Conservation (phyloP, 2,888 invertebrate species). For the Xestoiulus laeticollis region DNA sequence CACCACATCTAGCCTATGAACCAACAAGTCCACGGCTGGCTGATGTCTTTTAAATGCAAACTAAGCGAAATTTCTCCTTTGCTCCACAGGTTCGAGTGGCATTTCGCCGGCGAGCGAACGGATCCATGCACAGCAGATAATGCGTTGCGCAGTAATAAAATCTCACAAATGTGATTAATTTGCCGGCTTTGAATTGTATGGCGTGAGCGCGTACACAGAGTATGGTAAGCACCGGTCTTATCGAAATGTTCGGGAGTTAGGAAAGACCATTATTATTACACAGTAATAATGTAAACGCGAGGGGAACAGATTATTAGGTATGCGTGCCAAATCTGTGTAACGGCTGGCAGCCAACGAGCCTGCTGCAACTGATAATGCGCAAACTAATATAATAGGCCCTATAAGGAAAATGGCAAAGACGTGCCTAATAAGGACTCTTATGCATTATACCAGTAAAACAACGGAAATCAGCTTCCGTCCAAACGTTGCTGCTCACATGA, state of each 20-base stretch:
- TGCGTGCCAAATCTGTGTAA: slow-evolving; percentile 19
- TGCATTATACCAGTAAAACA: not conserved
- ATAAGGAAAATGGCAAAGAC: slow-evolving; percentile 20
- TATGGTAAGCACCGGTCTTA: slow-evolving; percentile 11
- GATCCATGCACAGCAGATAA: not conserved
- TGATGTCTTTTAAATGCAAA: slow-evolving; percentile 1
- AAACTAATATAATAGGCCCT: slow-evolving; percentile 13
- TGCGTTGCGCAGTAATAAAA: slow-evolving; percentile 20
- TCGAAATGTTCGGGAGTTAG: slow-evolving; percentile 9
- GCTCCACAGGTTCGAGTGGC: not conserved
- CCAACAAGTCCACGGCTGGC: not conserved
- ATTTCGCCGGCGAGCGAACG: not conserved
- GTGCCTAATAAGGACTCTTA: slow-evolving; percentile 20
- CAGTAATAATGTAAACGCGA: slow-evolving; percentile 21
- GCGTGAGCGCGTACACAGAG: not conserved
- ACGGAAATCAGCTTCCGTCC: not conserved
- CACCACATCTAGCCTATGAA: not conserved
- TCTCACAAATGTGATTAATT: slow-evolving; percentile 9
- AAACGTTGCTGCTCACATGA: not conserved
- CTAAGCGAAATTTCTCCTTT: not conserved
- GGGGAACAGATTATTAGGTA: slow-evolving; percentile 20
- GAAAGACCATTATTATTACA: not conserved
- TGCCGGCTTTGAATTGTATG: not conserved
- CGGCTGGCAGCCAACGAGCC: slow-evolving; percentile 2
- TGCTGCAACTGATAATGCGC: slow-evolving; percentile 18